phyloP scores from a whole-genome alignment of 2,888 invertebrate species.

The Hirtodrosophila duncani region DNA sequence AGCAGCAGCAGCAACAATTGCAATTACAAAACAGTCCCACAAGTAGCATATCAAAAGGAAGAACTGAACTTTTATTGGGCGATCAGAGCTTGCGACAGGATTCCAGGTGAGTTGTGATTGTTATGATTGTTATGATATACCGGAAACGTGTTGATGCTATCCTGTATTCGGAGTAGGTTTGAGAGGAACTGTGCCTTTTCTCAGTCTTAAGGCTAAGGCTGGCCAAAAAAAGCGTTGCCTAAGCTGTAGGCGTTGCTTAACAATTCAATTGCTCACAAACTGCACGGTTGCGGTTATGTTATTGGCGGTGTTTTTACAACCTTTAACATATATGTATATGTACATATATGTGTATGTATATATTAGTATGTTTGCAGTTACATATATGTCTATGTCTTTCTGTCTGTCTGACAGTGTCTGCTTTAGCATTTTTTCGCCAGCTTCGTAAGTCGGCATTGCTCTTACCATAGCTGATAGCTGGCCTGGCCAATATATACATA shows the following conservation, averaged over 20 bases:
- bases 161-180: slow-evolving; percentile 15
- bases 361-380: too few relatives aligned
- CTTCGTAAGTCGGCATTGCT: too few relatives aligned
- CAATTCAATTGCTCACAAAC: slow-evolving; percentile 15
- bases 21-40: slow-evolving; percentile 74
- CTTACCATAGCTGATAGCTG: too few relatives aligned
- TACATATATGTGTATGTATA: too few relatives aligned
- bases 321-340: too few relatives aligned
- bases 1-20: slow-evolving; percentile 44
- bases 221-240: slow-evolving; percentile 28
- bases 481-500: too few relatives aligned
- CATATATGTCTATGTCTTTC: too few relatives aligned
- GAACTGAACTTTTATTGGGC: slow-evolving; percentile 78
- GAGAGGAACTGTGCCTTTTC: slow-evolving; percentile 16
- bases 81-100: slow-evolving; percentile 77
- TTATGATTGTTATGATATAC: neutral
- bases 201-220: neutral
- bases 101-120: slow-evolving; percentile 66
- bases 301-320: too few relatives aligned
- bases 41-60: slow-evolving; percentile 79
- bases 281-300: too few relatives aligned
- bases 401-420: too few relatives aligned
- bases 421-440: too few relatives aligned
- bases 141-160: neutral
- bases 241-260: slow-evolving; percentile 15